phyloP scores from a whole-genome alignment of 2,797 vertebrate species.

The Toxotes lorentzi region DNA sequence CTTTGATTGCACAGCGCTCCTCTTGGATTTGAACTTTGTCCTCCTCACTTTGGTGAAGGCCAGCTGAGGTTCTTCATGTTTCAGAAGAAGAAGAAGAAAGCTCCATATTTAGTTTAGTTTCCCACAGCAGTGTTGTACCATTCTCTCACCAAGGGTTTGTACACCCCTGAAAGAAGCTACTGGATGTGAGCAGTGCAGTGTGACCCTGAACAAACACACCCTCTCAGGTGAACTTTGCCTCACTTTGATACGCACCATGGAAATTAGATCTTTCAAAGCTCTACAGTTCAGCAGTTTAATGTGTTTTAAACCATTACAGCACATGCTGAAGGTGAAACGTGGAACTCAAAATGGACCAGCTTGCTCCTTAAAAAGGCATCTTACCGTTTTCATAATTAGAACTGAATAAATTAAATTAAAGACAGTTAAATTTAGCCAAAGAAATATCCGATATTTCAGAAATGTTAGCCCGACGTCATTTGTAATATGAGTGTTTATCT shows the following conservation, averaged over 20 bases:
- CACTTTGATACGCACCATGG: constrained; percentile 7
- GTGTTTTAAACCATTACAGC: constrained; percentile 19
- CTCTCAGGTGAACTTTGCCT: constrained; percentile 35
- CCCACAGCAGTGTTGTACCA: constrained; percentile 3
- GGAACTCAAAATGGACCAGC: neutral
- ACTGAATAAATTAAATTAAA: neutral
- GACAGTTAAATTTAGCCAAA: neutral
- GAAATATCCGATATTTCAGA: neutral
- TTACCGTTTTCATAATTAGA: neutral
- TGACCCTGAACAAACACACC: constrained; percentile 19
- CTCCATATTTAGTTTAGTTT: constrained; percentile 17
- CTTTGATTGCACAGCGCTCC: constrained; percentile 38
- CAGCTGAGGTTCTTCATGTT: constrained; percentile 7
- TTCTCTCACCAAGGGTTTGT: neutral
- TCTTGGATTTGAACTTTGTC: constrained; percentile 48
- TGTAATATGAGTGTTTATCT: neutral
- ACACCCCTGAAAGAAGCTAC: neutral
- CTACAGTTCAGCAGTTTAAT: constrained; percentile 19
- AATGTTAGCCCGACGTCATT: neutral
- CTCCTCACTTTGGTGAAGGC: neutral
- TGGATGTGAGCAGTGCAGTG: constrained; percentile 2
- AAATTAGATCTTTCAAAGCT: neutral
- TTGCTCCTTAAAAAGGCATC: neutral
- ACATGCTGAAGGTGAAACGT: constrained; percentile 2
- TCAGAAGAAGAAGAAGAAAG: neutral